A percentile compares a stretch with the other conserved stretches of the same genome.
Evolutionary conservation across 2,888 invertebrate species (phyloP).

Genomic region (Saturnia pavonia): DNA sequence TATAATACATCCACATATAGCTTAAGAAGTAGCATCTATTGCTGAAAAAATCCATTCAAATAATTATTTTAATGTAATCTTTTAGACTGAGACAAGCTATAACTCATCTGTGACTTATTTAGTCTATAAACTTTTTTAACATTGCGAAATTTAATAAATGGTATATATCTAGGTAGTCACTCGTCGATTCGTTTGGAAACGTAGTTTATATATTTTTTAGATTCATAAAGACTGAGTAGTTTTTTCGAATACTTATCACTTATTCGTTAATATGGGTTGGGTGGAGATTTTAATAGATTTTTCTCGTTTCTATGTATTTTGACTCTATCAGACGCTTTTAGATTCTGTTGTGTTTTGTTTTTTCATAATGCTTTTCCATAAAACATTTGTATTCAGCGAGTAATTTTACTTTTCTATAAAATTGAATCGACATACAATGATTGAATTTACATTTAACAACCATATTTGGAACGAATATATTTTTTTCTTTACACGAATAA

Average conservation of each 20-base stretch:
- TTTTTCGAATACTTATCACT: no score
- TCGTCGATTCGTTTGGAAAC: not conserved
- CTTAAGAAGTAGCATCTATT: no score
- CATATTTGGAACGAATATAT: not conserved
- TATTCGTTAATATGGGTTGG: no score
- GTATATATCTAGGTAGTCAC: no score
- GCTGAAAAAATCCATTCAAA: no score
- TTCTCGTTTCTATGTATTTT: not conserved
- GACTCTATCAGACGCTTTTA: not conserved
- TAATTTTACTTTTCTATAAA: not conserved
- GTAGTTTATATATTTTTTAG: not conserved
- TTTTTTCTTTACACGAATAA: not conserved
- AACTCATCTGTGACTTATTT: no score
- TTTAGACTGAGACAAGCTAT: no score
- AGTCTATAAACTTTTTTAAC: not conserved
- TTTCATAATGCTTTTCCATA: not conserved
- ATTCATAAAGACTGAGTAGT: not conserved
- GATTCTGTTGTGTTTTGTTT: not conserved
- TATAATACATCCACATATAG: no score
- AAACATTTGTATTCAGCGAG: not conserved
- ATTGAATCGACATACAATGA: not conserved
- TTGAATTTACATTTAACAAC: not conserved
- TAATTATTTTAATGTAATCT: no score
- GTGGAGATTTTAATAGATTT: no score
- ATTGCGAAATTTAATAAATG: not conserved